Conservation (phyloP, 92 coral and sea anemone species). For the Phenganax subtilis region DNA sequence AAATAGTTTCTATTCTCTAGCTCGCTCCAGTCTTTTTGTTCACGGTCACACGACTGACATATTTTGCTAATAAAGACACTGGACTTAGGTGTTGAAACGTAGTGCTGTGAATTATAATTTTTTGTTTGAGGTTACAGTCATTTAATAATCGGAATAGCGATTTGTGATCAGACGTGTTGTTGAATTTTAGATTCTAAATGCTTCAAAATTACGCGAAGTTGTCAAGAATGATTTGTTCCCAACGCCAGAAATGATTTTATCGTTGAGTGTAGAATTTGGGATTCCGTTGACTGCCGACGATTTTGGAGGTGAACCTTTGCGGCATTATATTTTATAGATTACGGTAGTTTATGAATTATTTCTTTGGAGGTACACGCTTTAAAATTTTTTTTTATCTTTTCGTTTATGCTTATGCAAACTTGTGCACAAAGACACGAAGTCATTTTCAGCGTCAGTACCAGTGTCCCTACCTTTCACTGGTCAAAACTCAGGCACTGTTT, state of each 20-base stretch:
- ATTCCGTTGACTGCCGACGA: constrained; percentile 98
- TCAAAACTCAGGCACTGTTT: background rate
- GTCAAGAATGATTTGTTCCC: constrained; percentile 77
- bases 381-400: too few relatives aligned
- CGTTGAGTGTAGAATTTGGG: constrained; percentile 96
- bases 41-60: too few relatives aligned
- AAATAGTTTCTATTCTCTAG: too few relatives aligned
- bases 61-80: too few relatives aligned
- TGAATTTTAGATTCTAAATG: constrained; percentile 55
- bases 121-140: too few relatives aligned
- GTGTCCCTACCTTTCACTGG: background rate
- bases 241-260: constrained; percentile 81
- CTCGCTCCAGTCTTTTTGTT: too few relatives aligned
- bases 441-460: too few relatives aligned
- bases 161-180: background rate
- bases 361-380: background rate
- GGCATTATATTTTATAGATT: background rate
- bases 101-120: too few relatives aligned
- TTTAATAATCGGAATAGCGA: too few relatives aligned
- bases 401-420: too few relatives aligned
- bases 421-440: too few relatives aligned
- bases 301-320: constrained; percentile 73
- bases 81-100: too few relatives aligned
- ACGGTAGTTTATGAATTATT: background rate
- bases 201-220: constrained; percentile 74